phyloP scores from a whole-genome alignment of 2,888 invertebrate genomes.

The Lepeophtheirus nordmannii region DNA sequence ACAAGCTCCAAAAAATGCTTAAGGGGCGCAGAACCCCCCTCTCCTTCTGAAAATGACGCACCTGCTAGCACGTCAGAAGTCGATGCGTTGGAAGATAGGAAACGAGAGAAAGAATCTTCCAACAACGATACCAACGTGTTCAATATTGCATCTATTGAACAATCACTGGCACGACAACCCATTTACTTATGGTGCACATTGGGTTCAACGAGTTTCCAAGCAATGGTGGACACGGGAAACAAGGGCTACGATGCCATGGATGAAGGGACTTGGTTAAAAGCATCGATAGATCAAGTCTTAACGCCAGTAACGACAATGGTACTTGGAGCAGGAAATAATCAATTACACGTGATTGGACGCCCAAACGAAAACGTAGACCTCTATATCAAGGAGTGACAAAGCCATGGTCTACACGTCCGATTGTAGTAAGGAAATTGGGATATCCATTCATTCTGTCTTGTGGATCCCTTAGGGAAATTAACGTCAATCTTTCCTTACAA shows the following conservation, averaged over 20 bases:
- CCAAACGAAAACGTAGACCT: background rate
- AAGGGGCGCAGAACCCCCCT: background rate
- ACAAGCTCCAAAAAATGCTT: background rate
- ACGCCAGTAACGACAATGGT: background rate
- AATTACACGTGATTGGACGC: background rate
- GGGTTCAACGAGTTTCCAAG: background rate
- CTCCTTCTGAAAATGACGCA: background rate
- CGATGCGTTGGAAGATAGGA: background rate
- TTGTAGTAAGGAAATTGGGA: background rate
- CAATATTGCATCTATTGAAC: no score
- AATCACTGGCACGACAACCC: background rate
- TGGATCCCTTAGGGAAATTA: background rate
- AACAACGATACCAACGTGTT: background rate
- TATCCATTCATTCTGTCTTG: background rate
- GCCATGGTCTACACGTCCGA: background rate
- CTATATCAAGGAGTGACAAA: background rate
- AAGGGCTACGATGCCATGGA: background rate
- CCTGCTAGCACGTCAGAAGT: background rate
- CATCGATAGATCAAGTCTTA: no score
- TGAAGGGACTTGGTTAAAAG: background rate
- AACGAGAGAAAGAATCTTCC: background rate
- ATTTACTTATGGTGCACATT: background rate
- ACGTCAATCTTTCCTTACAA: background rate
- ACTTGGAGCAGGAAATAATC: background rate
- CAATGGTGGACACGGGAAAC: background rate